Percentiles rank a stretch among this genome's conserved stretches.
Conservation (phyloP, 1,140 invertebrate genomes). For the Rhopalosiphum padi region DNA sequence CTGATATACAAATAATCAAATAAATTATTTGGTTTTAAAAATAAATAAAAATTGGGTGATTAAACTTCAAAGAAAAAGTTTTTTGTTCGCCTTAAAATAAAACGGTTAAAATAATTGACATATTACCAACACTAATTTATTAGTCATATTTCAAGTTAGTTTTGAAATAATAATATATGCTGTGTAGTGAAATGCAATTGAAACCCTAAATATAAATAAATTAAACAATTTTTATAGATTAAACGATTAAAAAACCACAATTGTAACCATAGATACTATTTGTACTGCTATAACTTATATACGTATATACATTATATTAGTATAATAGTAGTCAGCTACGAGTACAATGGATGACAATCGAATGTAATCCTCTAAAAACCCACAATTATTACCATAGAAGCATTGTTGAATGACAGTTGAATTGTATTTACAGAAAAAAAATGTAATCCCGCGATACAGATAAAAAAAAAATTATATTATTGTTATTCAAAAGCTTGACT, state of each 20-base stretch:
- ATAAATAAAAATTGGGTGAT: background rate
- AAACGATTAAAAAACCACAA: background rate
- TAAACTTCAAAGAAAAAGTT: background rate
- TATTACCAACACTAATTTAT: background rate
- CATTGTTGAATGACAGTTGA: conserved; percentile 1
- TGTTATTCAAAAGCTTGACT: background rate
- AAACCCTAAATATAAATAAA: background rate
- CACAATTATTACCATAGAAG: background rate
- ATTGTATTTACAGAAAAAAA: background rate
- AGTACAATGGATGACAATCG: background rate
- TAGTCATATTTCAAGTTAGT: background rate
- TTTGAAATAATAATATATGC: background rate
- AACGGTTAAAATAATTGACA: background rate
- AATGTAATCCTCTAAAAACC: background rate
- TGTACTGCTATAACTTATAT: background rate
- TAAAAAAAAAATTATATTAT: background rate
- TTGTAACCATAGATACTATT: background rate
- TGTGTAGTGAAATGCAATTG: background rate
- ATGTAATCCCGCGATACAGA: background rate
- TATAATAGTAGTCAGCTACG: conserved; percentile 6
- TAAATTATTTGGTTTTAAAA: background rate
- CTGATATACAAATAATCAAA: background rate
- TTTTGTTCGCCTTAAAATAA: background rate
- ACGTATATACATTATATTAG: background rate
- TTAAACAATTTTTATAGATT: background rate